Evolutionary conservation across 1,140 invertebrate species (phyloP).

Genomic region (Drosophila serrata): DNA sequence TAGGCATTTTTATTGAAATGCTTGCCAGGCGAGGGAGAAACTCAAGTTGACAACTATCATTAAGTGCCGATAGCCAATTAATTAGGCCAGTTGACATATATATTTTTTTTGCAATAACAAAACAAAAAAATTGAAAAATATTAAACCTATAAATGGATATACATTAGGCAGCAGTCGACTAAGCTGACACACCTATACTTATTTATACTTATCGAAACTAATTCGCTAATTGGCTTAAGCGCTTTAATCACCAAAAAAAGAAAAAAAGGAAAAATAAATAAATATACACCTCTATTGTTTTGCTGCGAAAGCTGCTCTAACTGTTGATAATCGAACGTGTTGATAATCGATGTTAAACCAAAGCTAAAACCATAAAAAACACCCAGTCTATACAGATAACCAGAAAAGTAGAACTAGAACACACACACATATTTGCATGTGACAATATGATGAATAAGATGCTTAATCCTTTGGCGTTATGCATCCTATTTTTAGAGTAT

Average conservation of each 20-base stretch:
- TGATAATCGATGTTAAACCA: slow-evolving; percentile 48
- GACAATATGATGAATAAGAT: background rate
- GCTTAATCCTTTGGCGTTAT: background rate
- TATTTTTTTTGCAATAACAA: slow-evolving; percentile 30
- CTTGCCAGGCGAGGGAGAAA: slow-evolving; percentile 51
- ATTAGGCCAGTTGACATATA: slow-evolving; percentile 44
- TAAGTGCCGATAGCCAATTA: slow-evolving; percentile 32
- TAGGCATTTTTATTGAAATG: slow-evolving; percentile 78
- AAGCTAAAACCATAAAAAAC: slow-evolving; percentile 1
- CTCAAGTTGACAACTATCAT: slow-evolving; percentile 20
- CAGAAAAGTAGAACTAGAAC: background rate
- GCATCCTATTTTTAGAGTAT: background rate
- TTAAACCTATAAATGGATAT: slow-evolving; percentile 7
- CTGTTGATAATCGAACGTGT: slow-evolving; percentile 70
- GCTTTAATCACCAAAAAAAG: slow-evolving; percentile 15
- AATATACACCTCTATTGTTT: slow-evolving; percentile 13
- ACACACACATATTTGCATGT: slow-evolving; percentile 9
- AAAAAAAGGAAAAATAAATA: slow-evolving; percentile 4
- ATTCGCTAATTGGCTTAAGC: slow-evolving; percentile 26
- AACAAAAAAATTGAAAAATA: background rate
- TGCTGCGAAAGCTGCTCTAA: slow-evolving; percentile 28
- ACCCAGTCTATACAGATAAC: slow-evolving; percentile 1
- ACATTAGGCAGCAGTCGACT: slow-evolving; percentile 3
- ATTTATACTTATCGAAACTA: slow-evolving; percentile 22
- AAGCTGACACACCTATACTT: slow-evolving; percentile 36